phyloP scores from a whole-genome alignment of 2,113 vertebrate species.

The Albula goreensis region DNA sequence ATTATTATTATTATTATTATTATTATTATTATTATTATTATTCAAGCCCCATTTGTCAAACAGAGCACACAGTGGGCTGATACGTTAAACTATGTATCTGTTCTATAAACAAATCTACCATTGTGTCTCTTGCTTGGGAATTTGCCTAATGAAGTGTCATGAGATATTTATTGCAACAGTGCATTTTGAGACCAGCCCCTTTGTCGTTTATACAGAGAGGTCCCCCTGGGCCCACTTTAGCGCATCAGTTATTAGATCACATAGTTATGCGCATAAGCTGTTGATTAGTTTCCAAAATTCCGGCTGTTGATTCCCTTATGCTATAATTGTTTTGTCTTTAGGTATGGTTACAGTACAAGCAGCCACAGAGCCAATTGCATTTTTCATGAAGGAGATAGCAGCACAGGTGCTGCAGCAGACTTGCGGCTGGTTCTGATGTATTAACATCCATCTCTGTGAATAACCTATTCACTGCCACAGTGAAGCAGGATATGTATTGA shows the following conservation, averaged over 20 bases:
- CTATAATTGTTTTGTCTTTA: neutral
- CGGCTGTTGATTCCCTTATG: neutral
- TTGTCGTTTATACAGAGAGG: neutral
- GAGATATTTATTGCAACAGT: conserved; percentile 19
- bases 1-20: conserved; percentile 29
- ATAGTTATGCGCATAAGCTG: neutral
- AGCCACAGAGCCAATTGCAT: too few species aligned
- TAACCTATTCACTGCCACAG: too few species aligned
- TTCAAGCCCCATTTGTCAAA: conserved; percentile 43
- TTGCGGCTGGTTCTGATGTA: too few species aligned
- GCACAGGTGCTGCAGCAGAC: neutral
- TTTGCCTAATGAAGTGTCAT: conserved; percentile 26
- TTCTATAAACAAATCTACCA: conserved; percentile 40
- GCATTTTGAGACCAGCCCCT: neutral
- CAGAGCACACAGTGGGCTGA: conserved; percentile 23
- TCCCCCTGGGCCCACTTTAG: conserved; percentile 14
- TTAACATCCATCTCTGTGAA: too few species aligned
- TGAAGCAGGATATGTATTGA: neutral
- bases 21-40: conserved; percentile 24
- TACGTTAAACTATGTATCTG: conserved; percentile 52
- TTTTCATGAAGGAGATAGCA: neutral
- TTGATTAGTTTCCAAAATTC: conserved; percentile 18
- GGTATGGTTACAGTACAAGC: neutral
- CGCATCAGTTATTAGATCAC: neutral
- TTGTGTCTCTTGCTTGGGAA: conserved; percentile 33